These are phyloP conservation scores for Sardinella longiceps DNA, from an alignment of 2,797 vertebrate genomes.

Conservation along the genomic window DNA sequence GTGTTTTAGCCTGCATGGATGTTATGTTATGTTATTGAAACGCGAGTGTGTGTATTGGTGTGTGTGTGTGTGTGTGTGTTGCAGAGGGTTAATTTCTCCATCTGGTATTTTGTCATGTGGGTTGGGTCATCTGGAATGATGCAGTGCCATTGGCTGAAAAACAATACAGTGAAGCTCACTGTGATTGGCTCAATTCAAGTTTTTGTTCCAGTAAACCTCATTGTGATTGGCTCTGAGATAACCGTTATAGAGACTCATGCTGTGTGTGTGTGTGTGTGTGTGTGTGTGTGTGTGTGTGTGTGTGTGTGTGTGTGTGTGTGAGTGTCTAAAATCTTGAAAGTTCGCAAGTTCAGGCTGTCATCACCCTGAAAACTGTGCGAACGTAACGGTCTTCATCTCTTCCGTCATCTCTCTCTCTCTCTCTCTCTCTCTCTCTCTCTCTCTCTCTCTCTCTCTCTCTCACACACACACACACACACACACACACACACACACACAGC, in stretches of 20 bases:
- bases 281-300: conserved; percentile 11
- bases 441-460: background rate
- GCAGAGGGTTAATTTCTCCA: too few species aligned
- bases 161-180: background rate
- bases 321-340: background rate
- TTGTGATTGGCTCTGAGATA: background rate
- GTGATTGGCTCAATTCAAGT: background rate
- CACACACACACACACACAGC: conserved; percentile 42
- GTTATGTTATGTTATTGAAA: background rate
- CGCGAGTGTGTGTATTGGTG: background rate
- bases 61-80: background rate
- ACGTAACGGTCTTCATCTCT: conserved; percentile 42
- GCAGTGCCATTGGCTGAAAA: background rate
- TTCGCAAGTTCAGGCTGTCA: background rate
- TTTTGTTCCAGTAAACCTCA: background rate
- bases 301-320: background rate
- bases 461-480: conserved; percentile 30
- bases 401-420: conserved; percentile 17
- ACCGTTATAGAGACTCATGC: too few species aligned
- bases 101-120: background rate
- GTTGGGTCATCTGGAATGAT: too few species aligned
- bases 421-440: conserved; percentile 34
- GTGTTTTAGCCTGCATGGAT: too few species aligned
- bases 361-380: conserved; percentile 10
- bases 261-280: background rate